These are phyloP conservation scores for Antitype chi DNA, from an alignment of 2,888 invertebrate genomes.

Conservation along the genomic window DNA sequence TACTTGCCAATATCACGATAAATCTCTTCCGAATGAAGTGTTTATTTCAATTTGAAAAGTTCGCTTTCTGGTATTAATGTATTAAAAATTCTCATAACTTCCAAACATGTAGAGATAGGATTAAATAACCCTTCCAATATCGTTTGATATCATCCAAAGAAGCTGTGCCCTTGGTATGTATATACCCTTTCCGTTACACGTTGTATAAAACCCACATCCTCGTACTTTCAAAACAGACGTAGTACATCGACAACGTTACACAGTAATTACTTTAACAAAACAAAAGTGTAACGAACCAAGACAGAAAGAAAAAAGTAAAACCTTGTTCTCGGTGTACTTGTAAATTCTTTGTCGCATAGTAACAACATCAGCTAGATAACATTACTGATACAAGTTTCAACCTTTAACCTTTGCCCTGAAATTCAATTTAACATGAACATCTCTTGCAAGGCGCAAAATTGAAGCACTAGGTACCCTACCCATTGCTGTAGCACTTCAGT, in stretches of 20 bases:
- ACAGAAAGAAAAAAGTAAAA: slow-evolving; percentile 14
- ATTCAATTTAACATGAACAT: slow-evolving; percentile 46
- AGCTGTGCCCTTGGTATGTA: too few relatives aligned
- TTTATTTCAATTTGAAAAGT: too few relatives aligned
- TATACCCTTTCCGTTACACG: too few relatives aligned
- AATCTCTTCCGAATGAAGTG: too few relatives aligned
- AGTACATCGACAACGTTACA: background rate
- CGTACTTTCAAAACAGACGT: background rate
- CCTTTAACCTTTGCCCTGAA: slow-evolving; percentile 49
- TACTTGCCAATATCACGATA: too few relatives aligned
- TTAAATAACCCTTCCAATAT: too few relatives aligned
- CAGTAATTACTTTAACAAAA: slow-evolving; percentile 20
- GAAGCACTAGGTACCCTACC: background rate
- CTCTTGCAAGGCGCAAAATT: background rate
- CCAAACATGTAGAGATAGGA: too few relatives aligned
- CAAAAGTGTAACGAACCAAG: slow-evolving; percentile 22
- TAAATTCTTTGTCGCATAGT: slow-evolving; percentile 28
- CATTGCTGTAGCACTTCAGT: background rate
- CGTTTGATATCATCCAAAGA: too few relatives aligned
- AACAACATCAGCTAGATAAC: slow-evolving; percentile 35
- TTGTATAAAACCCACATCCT: background rate
- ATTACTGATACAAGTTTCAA: slow-evolving; percentile 35
- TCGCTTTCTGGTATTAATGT: too few relatives aligned
- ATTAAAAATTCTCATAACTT: too few relatives aligned
- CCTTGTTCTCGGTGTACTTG: slow-evolving; percentile 25